Base-by-base conservation (phyloP, 2,888 invertebrate species). In the Nemotelus pantherinus region DNA sequence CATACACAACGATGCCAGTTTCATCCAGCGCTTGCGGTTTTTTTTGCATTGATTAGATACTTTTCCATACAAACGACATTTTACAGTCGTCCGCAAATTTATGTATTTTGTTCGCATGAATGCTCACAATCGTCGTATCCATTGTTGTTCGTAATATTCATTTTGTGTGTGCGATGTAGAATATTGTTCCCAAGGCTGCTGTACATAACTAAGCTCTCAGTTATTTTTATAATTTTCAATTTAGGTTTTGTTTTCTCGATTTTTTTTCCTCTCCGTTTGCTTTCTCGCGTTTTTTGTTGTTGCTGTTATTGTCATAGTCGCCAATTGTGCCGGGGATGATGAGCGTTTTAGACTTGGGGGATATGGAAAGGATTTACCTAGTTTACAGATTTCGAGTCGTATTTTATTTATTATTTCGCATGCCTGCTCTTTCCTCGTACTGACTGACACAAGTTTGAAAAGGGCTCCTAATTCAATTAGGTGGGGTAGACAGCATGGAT, bases 401-500 rank as follows among this genome's bases (percentile, higher is more conserved):
- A 9, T 44, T 44, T 43, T 64, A 10, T 44, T 44, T 43, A 45
- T 44, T n/a, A 45, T 50, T 70, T 70, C 44, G 25, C 25, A 25
- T 25, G 25, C 25, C 25, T 25, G 25, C 25, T 25, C 25, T 25
- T 25, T 25, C 25, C 25, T 25, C 25, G 25, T 25, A 25, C 25
- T 25, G 25, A 25, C 67, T 55, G 43, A 39, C 25, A 25, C 6
- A 39, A 63, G 60, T 63, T 74, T 60, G n/a, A 74, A 25, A 74
- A 74, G 74, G 63, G 74, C 63, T 74, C 74, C 60, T 74, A 74
- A 74, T 74, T 74, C 63, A 63, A 74, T 74, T 74, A 74, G 45
- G 63, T 2, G 60, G 25, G 25, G 25, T 25, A 25, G 25, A 25
- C 25, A 25, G 25, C 25, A 25, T 41, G 47, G 48, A 74, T 50